Evolutionary conservation across 2,888 invertebrate species (phyloP).

Genomic region (Zygothrica quintamaculata): DNA sequence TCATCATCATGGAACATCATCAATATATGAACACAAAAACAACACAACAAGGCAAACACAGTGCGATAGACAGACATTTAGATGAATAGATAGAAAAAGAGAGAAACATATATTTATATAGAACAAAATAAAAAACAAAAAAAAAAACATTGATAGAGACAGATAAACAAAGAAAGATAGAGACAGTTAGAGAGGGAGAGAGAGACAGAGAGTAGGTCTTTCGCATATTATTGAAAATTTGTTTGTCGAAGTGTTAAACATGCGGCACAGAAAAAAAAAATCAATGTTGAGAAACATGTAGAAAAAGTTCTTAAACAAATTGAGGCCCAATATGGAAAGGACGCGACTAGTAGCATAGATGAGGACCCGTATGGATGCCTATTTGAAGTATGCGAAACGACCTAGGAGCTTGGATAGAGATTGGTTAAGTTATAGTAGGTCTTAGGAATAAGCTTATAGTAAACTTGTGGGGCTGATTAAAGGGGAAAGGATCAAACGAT

Average conservation of each 20-base stretch:
- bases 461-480: slow-evolving; percentile 24
- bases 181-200: slow-evolving; percentile 2
- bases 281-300: slow-evolving; percentile 16
- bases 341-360: slow-evolving; percentile 4
- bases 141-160: too few relatives aligned
- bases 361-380: background rate
- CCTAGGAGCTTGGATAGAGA: background rate
- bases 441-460: background rate
- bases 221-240: slow-evolving; percentile 52
- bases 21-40: slow-evolving; percentile 37
- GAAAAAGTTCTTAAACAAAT: slow-evolving; percentile 2
- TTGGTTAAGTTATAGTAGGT: background rate
- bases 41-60: slow-evolving; percentile 39
- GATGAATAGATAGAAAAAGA: slow-evolving; percentile 17
- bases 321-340: slow-evolving; percentile 13
- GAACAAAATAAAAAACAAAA: background rate
- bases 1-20: slow-evolving; percentile 37
- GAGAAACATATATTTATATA: slow-evolving; percentile 8
- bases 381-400: slow-evolving; percentile 18
- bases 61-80: slow-evolving; percentile 37
- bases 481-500: slow-evolving; percentile 1
- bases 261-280: slow-evolving; percentile 37
- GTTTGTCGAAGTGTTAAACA: slow-evolving; percentile 58
- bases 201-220: background rate
- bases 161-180: slow-evolving; percentile 6